Percentiles rank a stretch among this genome's conserved stretches.
Evolutionary conservation across 2,113 vertebrate genomes (phyloP).

Genomic region (Carollia perspicillata): DNA sequence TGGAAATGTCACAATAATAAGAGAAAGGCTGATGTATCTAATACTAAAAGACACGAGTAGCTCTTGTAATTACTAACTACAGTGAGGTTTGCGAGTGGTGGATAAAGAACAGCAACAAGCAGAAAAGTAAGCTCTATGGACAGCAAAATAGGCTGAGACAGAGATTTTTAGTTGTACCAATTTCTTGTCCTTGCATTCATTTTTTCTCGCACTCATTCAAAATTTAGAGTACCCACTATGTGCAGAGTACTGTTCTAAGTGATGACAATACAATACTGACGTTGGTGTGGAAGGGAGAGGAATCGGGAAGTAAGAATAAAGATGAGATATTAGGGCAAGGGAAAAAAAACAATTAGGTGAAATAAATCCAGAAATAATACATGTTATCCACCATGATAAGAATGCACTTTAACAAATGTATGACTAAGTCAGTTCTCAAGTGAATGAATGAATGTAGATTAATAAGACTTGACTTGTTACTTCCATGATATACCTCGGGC

Average conservation of each 20-base stretch:
- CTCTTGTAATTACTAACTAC: background rate
- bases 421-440: background rate
- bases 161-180: background rate
- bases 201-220: background rate
- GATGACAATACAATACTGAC: background rate
- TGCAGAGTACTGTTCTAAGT: background rate
- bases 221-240: background rate
- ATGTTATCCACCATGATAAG: background rate
- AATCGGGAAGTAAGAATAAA: background rate
- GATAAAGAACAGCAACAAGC: background rate
- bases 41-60: background rate
- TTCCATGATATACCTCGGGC: background rate
- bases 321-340: background rate
- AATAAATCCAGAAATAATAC: background rate
- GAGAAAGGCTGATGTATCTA: background rate
- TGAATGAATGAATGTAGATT: background rate
- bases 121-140: background rate
- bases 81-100: background rate
- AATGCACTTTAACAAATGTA: background rate
- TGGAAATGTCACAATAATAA: background rate
- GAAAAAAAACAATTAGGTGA: background rate
- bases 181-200: background rate
- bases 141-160: background rate
- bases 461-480: background rate
- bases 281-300: background rate